These are phyloP conservation scores for Cotesia vestalis DNA, from an alignment of 1,140 invertebrate species.

Conservation along the genomic window DNA sequence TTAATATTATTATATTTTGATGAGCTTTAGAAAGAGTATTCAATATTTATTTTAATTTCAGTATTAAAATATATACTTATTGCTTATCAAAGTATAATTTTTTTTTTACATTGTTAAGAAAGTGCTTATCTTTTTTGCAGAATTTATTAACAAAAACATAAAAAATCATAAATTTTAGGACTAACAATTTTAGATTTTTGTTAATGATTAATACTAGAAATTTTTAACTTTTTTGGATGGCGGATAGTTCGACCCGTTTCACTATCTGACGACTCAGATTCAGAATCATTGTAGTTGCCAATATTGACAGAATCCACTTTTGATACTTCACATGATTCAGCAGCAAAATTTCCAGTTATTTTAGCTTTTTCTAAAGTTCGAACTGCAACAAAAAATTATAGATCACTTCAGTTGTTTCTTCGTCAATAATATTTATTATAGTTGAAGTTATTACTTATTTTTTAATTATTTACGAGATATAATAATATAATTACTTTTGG, in stretches of 20 bases:
- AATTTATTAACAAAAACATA: too few species aligned
- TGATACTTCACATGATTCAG: slow-evolving; percentile 65
- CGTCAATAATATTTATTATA: background rate
- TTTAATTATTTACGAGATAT: too few species aligned
- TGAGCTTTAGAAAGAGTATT: too few species aligned
- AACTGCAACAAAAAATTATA: slow-evolving; percentile 65
- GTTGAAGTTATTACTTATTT: too few species aligned
- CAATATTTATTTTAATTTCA: too few species aligned
- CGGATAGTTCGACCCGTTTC: slow-evolving; percentile 62
- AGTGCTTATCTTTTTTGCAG: too few species aligned
- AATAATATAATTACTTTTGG: too few species aligned
- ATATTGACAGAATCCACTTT: slow-evolving; percentile 61
- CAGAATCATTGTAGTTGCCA: slow-evolving; percentile 63
- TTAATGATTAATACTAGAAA: slow-evolving; percentile 59
- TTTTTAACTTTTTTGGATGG: slow-evolving; percentile 65
- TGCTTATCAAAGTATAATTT: too few species aligned
- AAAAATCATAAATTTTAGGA: too few species aligned
- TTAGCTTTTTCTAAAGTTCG: slow-evolving; percentile 77
- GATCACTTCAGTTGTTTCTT: slow-evolving; percentile 29
- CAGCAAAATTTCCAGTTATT: slow-evolving; percentile 72
- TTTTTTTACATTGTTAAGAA: too few species aligned
- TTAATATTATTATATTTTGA: too few species aligned
- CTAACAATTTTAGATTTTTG: background rate
- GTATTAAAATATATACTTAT: too few species aligned
- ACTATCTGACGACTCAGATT: slow-evolving; percentile 68